phyloP scores from a whole-genome alignment of 2,888 invertebrate genomes.

The Coleophora flavipennella region DNA sequence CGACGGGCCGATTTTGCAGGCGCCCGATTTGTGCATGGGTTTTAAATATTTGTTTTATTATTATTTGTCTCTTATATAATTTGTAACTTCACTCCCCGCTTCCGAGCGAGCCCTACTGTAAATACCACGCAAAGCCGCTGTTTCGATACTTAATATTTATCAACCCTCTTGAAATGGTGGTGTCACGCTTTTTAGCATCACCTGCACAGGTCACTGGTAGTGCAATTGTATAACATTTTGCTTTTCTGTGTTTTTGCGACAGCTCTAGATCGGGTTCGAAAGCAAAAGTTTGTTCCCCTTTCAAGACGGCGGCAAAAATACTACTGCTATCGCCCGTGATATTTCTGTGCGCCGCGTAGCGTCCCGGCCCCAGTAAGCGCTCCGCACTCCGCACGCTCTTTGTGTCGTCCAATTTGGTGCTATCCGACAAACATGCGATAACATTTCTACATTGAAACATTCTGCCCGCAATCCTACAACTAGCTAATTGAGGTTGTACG shows the following conservation, averaged over 20 bases:
- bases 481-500: too few species aligned
- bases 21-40: constrained; percentile 63
- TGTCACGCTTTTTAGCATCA: constrained; percentile 34
- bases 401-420: constrained; percentile 35
- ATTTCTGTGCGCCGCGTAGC: constrained; percentile 82
- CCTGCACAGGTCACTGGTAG: constrained; percentile 29
- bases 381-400: constrained; percentile 57
- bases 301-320: constrained; percentile 83
- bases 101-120: constrained; percentile 30
- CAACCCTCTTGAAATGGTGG: constrained; percentile 73
- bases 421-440: not conserved
- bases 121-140: constrained; percentile 32
- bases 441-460: not conserved
- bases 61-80: constrained; percentile 9
- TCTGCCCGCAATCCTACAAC: not conserved
- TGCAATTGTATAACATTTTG: constrained; percentile 37
- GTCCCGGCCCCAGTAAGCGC: constrained; percentile 54
- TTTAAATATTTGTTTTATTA: constrained; percentile 29
- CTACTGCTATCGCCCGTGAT: constrained; percentile 83
- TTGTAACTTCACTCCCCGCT: constrained; percentile 24
- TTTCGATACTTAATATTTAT: constrained; percentile 42
- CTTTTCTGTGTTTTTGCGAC: constrained; percentile 67
- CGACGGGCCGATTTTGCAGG: constrained; percentile 44
- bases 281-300: constrained; percentile 80
- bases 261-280: constrained; percentile 74